phyloP scores from a whole-genome alignment of 23 tunicate genomes.

The Clavelina lepadiformis region DNA sequence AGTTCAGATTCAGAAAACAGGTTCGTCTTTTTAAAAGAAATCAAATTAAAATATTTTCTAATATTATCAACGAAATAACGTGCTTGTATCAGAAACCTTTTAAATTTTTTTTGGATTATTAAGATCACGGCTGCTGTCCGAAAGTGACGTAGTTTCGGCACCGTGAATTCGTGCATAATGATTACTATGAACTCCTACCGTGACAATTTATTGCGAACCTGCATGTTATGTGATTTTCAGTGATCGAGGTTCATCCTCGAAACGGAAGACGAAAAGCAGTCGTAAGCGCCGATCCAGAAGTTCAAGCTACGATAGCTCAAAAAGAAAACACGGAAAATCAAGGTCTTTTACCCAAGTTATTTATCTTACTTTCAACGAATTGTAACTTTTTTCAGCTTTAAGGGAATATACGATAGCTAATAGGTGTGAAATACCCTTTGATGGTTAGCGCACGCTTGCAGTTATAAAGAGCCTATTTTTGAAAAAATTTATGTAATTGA shows the following conservation, averaged over 20 bases:
- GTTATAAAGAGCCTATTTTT: not conserved
- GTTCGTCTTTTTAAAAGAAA: no score
- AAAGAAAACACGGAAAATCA: not conserved
- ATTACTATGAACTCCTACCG: not conserved
- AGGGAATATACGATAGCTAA: no score
- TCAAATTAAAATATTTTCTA: no score
- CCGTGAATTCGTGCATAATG: no score
- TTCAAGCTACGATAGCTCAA: slow-evolving; percentile 9
- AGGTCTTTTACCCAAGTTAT: not conserved
- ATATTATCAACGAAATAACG: no score
- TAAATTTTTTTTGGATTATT: no score
- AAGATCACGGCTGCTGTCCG: no score
- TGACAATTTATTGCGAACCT: not conserved
- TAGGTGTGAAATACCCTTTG: no score
- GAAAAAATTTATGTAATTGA: no score
- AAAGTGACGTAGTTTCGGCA: no score
- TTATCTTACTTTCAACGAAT: not conserved
- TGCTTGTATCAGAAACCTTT: no score
- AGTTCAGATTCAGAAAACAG: slow-evolving; percentile 20
- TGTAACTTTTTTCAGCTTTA: not conserved
- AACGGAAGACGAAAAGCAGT: slow-evolving; percentile 14
- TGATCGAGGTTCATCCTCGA: slow-evolving; percentile 7
- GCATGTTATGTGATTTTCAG: not conserved
- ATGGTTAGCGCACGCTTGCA: no score
- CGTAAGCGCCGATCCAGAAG: slow-evolving; percentile 23